A percentile compares a stretch with the other conserved stretches of the same genome.
These are phyloP conservation scores for Echinarachnius parma DNA, from an alignment of 53 echinoderm and acorn worm genomes.

Conservation along the genomic window DNA sequence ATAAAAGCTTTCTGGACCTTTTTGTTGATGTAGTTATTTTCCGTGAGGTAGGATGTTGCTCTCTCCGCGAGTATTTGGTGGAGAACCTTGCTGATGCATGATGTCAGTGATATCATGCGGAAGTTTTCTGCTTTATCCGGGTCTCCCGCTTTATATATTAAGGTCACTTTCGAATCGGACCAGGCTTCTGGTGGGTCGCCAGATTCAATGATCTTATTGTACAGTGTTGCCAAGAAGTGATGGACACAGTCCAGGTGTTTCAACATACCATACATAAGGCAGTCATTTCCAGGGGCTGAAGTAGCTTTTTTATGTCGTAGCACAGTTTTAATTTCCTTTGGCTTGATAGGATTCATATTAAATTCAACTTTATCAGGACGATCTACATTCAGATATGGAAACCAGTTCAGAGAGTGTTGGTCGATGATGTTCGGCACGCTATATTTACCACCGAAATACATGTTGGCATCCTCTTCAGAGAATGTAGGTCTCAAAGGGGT, in stretches of 20 bases:
- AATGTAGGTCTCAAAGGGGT: too few species aligned
- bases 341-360: not conserved
- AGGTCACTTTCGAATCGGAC: conserved; percentile 22
- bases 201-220: conserved; percentile 11
- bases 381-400: not conserved
- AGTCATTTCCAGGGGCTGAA: not conserved
- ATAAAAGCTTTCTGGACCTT: not conserved
- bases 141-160: conserved; percentile 29
- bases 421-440: not conserved
- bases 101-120: conserved; percentile 40
- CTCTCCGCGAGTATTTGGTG: conserved; percentile 39
- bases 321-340: not conserved
- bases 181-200: conserved; percentile 28
- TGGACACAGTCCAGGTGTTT: conserved; percentile 7
- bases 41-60: not conserved
- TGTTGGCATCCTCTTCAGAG: too few species aligned
- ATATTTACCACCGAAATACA: conserved; percentile 3
- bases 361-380: not conserved
- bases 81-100: conserved; percentile 27
- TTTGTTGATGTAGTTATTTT: not conserved
- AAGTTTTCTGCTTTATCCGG: conserved; percentile 31
- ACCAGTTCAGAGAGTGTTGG: not conserved
- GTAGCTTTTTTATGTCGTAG: not conserved
- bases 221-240: conserved; percentile 30
- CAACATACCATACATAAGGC: conserved; percentile 10